phyloP scores from a whole-genome alignment of 2,113 vertebrate species.

The Tichodroma muraria region DNA sequence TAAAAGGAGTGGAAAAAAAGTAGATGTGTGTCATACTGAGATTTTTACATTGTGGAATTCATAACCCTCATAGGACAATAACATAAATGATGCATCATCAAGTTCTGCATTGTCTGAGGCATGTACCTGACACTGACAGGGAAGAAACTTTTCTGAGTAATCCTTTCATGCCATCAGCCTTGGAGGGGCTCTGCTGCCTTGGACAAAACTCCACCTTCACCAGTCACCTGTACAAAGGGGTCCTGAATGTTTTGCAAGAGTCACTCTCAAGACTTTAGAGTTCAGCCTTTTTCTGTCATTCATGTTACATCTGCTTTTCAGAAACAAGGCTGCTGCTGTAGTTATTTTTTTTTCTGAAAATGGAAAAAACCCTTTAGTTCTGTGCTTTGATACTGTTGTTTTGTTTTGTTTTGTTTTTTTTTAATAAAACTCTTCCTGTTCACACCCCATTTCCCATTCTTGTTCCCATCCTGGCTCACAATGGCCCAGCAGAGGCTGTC shows the following conservation, averaged over 20 bases:
- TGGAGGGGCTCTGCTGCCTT: background rate
- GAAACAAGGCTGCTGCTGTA: background rate
- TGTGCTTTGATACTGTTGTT: background rate
- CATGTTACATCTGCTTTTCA: background rate
- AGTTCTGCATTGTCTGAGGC: background rate
- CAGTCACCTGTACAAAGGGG: background rate
- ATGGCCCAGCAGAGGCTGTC: background rate
- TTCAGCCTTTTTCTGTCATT: background rate
- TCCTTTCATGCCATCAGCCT: background rate
- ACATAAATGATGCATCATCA: slow-evolving; percentile 4
- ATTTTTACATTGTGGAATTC: background rate
- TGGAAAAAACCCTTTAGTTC: background rate
- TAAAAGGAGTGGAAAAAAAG: background rate
- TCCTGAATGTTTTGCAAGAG: background rate
- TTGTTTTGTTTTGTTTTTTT: background rate
- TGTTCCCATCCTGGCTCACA: background rate
- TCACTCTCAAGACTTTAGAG: background rate
- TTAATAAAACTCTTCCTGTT: background rate
- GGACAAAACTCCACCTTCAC: background rate
- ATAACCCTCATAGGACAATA: background rate
- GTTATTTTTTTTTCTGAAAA: background rate
- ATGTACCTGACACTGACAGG: background rate
- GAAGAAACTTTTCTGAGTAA: background rate
- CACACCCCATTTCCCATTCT: background rate
- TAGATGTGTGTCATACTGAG: background rate